phyloP scores from a whole-genome alignment of 2,797 vertebrate genomes.

The Adrianichthys oophorus region DNA sequence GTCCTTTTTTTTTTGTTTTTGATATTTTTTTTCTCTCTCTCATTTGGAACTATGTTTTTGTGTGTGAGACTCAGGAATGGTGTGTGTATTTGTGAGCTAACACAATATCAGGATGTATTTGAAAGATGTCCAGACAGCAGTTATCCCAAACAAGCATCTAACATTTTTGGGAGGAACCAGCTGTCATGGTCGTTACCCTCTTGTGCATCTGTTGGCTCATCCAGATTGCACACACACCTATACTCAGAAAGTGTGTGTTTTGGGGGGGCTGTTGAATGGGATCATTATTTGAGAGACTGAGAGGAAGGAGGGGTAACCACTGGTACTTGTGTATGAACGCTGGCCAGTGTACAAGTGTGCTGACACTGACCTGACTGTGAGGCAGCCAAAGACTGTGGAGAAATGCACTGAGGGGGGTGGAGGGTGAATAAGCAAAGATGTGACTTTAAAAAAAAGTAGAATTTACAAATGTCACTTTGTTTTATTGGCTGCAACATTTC shows the following conservation, averaged over 20 bases:
- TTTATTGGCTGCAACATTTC: constrained; percentile 78
- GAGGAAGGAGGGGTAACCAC: constrained; percentile 61
- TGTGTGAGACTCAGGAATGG: constrained; percentile 7
- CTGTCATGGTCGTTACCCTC: constrained; percentile 50
- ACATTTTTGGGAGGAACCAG: constrained; percentile 62
- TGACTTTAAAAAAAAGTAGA: constrained; percentile 58
- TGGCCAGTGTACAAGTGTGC: constrained; percentile 78
- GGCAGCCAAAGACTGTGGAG: constrained; percentile 78
- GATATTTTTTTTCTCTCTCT: too few species aligned
- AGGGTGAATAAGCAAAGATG: constrained; percentile 53
- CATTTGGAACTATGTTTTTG: constrained; percentile 12
- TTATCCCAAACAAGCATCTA: constrained; percentile 45
- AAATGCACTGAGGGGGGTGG: constrained; percentile 38
- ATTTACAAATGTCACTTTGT: constrained; percentile 83
- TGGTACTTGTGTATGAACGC: constrained; percentile 82
- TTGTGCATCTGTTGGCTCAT: constrained; percentile 58
- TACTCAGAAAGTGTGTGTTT: constrained; percentile 49
- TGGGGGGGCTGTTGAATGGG: constrained; percentile 60
- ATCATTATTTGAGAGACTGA: constrained; percentile 65
- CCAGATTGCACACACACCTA: constrained; percentile 64
- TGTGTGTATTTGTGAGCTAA: constrained; percentile 36
- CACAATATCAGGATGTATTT: constrained; percentile 41
- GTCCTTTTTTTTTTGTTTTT: constrained; percentile 38
- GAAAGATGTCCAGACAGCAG: constrained; percentile 51
- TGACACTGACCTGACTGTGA: constrained; percentile 82